Base-by-base conservation (phyloP, 1,140 invertebrate species). In the Scaptomyza pallida region DNA sequence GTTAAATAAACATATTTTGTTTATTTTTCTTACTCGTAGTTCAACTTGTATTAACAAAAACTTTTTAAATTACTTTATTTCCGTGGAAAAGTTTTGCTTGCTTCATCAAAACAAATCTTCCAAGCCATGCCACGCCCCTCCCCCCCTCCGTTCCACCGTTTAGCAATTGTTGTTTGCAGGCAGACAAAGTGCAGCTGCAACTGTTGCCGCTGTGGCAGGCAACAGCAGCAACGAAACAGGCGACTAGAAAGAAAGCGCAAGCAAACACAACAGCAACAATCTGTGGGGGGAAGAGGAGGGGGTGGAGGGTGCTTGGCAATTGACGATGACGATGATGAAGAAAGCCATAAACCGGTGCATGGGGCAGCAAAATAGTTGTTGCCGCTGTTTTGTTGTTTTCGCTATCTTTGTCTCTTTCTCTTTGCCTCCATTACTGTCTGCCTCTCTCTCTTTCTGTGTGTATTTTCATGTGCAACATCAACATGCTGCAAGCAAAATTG, bases 161-260 rank as follows among this genome's bases (percentile, higher is more conserved):
- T 5, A 6, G 30, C 23, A 52, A 26, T 62, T 52, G 51, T 43
- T 26, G 54, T 44, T 52, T 33, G 63, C 41, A 48, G 45, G 57
- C 62, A 72, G n/a, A n/a, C n/a, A n/a, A n/a, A 51, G 57, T 78
- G 72, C 68, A 64, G 75, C 79, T 67, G 69, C 68, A 75, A 63
- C 72, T 64, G 54, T 56, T 55, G 63, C 69, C 71, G 57, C 60
- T 75, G 78, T 59, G 54, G 65, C 69, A 62, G 23, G 73, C 45
- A 45, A 73, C 80, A 79, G 73, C 79, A 85, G 79, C 80, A 72
- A 33, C 54, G 68, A 85, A 86, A 80, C 80, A 85, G 80, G 81
- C 82, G 82, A 88, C 55, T 75, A 86, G 81, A 76, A 86, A 86
- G 81, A 88, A 88, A 88, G 78, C 77, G 68, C 70, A 88, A 76